Percentiles rank a stretch among this genome's conserved stretches.
phyloP scores from a whole-genome alignment of 1,140 invertebrate species.

The Ctenoplectra terminalis region DNA sequence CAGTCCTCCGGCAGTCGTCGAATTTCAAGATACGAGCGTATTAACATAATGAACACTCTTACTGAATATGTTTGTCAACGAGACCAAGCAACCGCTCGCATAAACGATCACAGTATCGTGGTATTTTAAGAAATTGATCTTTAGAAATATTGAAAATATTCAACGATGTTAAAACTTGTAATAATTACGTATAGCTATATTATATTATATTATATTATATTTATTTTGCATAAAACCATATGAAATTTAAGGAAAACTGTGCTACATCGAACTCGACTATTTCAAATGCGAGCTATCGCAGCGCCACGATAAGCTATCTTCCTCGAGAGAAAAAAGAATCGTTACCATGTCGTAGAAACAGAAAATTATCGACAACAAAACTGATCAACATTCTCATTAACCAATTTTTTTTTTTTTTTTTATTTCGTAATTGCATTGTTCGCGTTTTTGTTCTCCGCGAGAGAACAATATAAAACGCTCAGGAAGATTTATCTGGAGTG shows the following conservation, averaged over 20 bases:
- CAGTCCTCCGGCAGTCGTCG: neutral
- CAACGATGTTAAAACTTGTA: neutral
- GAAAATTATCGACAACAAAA: neutral
- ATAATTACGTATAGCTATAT: too few relatives aligned
- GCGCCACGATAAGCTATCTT: slow-evolving; percentile 5
- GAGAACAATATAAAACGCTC: neutral
- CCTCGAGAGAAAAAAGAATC: too few relatives aligned
- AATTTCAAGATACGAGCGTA: neutral
- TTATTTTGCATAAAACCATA: neutral
- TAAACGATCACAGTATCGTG: too few relatives aligned
- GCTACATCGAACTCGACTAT: neutral
- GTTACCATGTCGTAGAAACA: neutral
- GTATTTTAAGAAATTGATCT: too few relatives aligned
- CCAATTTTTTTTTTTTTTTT: too few relatives aligned
- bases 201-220: too few relatives aligned
- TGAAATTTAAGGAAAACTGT: neutral
- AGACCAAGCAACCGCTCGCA: neutral
- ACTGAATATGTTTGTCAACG: slow-evolving; percentile 8
- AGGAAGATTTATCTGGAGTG: neutral
- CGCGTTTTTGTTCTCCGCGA: too few relatives aligned
- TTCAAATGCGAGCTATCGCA: neutral
- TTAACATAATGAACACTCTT: slow-evolving; percentile 1
- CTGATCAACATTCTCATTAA: too few relatives aligned
- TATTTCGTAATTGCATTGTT: neutral
- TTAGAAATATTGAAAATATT: too few relatives aligned